Percentiles rank a stretch among this genome's conserved stretches.
Conservation (phyloP, 2,888 invertebrate species). For the Clunio marinus region DNA sequence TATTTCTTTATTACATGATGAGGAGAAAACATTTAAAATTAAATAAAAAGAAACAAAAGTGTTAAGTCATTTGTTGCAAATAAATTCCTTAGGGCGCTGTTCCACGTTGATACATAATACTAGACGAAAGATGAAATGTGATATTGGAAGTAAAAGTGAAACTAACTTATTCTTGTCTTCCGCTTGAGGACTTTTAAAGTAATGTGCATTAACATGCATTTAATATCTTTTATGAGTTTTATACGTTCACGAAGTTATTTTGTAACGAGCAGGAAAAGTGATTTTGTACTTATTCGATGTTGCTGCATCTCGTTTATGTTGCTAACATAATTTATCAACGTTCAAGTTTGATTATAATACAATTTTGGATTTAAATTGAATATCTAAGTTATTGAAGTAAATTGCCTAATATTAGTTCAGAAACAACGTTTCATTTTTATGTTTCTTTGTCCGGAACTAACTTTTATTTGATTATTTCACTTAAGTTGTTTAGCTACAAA, state of each 20-base stretch:
- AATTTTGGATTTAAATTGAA: conserved; percentile 16
- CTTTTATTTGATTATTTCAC: no score
- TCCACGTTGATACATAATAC: background rate
- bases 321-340: conserved; percentile 34
- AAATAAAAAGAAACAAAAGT: background rate
- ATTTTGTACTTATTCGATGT: no score
- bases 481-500: no score
- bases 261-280: conserved; percentile 29
- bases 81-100: background rate
- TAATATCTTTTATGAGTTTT: background rate
- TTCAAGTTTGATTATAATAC: conserved; percentile 12
- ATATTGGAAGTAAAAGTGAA: conserved; percentile 10
- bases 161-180: background rate
- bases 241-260: background rate
- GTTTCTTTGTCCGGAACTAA: background rate
- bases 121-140: conserved; percentile 2
- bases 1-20: no score
- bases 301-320: background rate
- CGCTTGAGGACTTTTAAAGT: background rate
- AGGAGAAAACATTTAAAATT: no score
- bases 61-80: background rate
- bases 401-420: conserved; percentile 25
- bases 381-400: conserved; percentile 2
- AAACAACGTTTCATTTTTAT: background rate
- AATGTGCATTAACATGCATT: background rate